A percentile compares a stretch with the other conserved stretches of the same genome.
Conservation (phyloP, 2,797 vertebrate species). For the Nyctibius grandis region DNA sequence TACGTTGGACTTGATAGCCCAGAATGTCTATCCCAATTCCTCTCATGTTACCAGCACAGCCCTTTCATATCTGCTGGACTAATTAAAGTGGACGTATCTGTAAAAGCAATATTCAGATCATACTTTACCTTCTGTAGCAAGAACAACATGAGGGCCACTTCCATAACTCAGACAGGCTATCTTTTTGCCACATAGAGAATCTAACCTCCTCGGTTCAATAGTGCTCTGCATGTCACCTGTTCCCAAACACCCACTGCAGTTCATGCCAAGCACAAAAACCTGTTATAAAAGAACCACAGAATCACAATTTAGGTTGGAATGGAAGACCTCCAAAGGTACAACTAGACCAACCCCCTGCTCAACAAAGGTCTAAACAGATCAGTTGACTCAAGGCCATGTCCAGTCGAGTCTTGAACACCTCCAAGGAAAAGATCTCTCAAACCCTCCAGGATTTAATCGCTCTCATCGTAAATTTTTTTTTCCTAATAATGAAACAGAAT, state of each 20-base stretch:
- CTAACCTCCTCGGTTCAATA: conserved; percentile 90
- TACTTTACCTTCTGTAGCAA: conserved; percentile 88
- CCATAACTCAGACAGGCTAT: conserved; percentile 94
- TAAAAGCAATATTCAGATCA: background rate
- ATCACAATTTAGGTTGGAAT: background rate
- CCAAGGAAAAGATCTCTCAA: background rate
- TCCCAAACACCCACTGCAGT: conserved; percentile 95
- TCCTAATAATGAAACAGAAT: background rate
- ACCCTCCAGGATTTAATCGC: background rate
- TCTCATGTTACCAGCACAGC: background rate
- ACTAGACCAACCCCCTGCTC: background rate
- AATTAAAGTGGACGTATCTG: background rate
- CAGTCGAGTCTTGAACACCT: background rate
- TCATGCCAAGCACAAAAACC: conserved; percentile 96
- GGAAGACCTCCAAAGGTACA: background rate
- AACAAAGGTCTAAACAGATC: background rate
- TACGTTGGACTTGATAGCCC: background rate
- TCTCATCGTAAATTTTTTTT: background rate
- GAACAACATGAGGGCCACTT: conserved; percentile 92
- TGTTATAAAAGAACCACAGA: conserved; percentile 61
- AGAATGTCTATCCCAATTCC: background rate
- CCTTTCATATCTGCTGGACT: background rate
- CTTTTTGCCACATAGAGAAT: conserved; percentile 91
- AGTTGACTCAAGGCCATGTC: background rate
- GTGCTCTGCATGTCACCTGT: conserved; percentile 92